These are phyloP conservation scores for Hepsetus odoe DNA, from an alignment of 2,113 vertebrate species.

Conservation along the genomic window DNA sequence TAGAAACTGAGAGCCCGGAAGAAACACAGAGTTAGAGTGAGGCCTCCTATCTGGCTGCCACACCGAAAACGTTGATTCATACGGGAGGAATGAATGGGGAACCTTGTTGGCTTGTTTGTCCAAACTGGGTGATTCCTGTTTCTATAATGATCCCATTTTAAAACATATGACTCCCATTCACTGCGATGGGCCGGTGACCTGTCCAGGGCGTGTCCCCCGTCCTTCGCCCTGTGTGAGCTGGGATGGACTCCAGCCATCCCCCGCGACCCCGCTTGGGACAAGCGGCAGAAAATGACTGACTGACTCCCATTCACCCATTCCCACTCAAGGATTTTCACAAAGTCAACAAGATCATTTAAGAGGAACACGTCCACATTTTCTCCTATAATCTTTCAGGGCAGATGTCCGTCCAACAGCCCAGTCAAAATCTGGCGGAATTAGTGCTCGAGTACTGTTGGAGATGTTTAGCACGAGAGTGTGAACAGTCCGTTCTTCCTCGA, in stretches of 20 bases:
- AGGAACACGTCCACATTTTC: neutral
- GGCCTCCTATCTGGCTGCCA: slow-evolving; percentile 9
- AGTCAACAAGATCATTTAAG: neutral
- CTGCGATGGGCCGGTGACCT: no score
- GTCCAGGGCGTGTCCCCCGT: no score
- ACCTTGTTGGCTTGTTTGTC: slow-evolving; percentile 36
- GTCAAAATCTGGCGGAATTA: neutral
- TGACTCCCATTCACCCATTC: slow-evolving; percentile 24
- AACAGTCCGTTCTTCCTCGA: neutral
- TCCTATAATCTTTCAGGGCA: neutral
- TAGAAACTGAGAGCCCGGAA: slow-evolving; percentile 24
- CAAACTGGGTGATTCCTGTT: neutral
- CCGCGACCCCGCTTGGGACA: no score
- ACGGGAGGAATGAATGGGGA: slow-evolving; percentile 21
- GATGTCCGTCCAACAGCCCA: neutral
- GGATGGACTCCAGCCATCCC: no score
- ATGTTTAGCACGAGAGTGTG: neutral
- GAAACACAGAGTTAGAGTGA: slow-evolving; percentile 31
- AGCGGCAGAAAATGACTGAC: no score
- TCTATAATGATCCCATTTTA: neutral
- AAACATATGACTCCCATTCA: slow-evolving; percentile 33
- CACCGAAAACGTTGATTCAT: slow-evolving; percentile 29
- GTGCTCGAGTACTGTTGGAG: neutral
- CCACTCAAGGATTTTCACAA: neutral
- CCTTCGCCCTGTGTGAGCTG: no score